Evolutionary conservation across 2,888 invertebrate genomes (phyloP), one percentile per base, ranked within the genome.

Genomic region (Spodoptera littoralis): DNA sequence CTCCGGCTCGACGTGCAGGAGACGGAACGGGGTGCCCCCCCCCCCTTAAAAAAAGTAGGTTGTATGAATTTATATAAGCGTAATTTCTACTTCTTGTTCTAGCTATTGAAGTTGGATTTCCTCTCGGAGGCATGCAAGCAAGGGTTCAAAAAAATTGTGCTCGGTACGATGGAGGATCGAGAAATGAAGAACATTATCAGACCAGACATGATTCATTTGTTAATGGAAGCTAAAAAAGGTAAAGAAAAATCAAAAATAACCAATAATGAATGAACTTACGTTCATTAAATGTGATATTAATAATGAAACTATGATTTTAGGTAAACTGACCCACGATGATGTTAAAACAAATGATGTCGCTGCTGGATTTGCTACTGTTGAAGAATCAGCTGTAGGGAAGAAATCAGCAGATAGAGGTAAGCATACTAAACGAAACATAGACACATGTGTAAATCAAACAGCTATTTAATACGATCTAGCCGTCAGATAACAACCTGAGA

Each of bases 161-260:
- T 84, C 18, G 84, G 80, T 3, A 88, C 93, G 1, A 95, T 95
- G 86, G 80, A 83, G 42, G 80, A 90, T 4, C 85, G 95, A 0
- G 88, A 92, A 41, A 61, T 83, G 41, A 60, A 86, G 0, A 83
- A 91, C 6, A 91, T 94, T 13, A 77, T 91, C 11, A 85, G 95
- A 22, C 91, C 92, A 1, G 95, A 95, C 66, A 95, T 96, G 95
- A 94, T 96, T 24, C 92, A 96, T 56, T 74, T 96, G 9, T 84
- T 96, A 0, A 90, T 96, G 90, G 94, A 96, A 79, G 93, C 95
- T 9, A 93, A 91, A 62, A 93, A 92, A 82, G 94, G 92, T 87
- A 55, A 5, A 12, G 27, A n/a, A 36, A 36, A 1, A 8, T 9
- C 9, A 36, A 0, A 9, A 36, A 27, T 5, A 27, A 27, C 27